A percentile compares a stretch with the other conserved stretches of the same genome.
phyloP scores from a whole-genome alignment of 2,888 invertebrate species.

The Nomada lathburiana region DNA sequence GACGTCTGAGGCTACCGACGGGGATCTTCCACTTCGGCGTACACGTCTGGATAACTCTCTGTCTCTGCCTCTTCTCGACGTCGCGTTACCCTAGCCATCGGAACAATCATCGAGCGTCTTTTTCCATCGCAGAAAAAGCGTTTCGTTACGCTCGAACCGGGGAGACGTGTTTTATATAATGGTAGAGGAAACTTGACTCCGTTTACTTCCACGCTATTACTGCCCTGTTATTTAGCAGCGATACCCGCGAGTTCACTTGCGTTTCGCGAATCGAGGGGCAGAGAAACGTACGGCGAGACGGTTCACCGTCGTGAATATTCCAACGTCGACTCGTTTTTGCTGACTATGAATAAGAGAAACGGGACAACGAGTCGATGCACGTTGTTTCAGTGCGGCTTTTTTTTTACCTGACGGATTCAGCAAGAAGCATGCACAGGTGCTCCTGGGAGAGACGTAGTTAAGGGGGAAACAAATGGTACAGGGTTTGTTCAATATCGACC shows the following conservation, averaged over 20 bases:
- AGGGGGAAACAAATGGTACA: no score
- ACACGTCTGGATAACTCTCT: background rate
- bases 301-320: background rate
- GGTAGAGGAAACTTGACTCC: slow-evolving; percentile 21
- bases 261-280: background rate
- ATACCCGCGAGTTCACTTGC: background rate
- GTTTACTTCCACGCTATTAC: slow-evolving; percentile 22
- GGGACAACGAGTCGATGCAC: slow-evolving; percentile 13
- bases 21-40: slow-evolving; percentile 15
- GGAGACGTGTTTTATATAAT: background rate
- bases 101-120: background rate
- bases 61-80: background rate
- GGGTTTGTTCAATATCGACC: no score
- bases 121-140: slow-evolving; percentile 1
- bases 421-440: no score
- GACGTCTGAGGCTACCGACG: slow-evolving; percentile 11
- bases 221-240: slow-evolving; percentile 17
- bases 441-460: no score
- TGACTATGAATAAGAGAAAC: background rate
- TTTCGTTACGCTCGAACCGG: slow-evolving; percentile 8
- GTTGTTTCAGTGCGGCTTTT: background rate
- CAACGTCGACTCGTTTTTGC: background rate
- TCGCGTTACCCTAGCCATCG: background rate
- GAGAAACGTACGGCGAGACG: slow-evolving; percentile 6
- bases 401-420: no score